A percentile compares a stretch with the other conserved stretches of the same genome.
Evolutionary conservation across 2,888 invertebrate genomes (phyloP).

Genomic region (Latheticus oryzae): DNA sequence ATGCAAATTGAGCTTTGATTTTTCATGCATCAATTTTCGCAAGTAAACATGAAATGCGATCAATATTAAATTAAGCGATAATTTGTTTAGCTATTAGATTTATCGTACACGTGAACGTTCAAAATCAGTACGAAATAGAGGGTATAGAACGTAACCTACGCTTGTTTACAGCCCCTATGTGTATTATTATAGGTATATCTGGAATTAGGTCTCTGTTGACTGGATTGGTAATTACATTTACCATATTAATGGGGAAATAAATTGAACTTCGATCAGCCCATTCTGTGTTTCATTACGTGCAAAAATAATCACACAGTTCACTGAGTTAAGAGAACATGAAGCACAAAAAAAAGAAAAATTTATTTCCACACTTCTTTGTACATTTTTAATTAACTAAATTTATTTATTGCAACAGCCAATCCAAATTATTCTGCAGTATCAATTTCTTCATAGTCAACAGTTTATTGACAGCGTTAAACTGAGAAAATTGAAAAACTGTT

Average conservation of each 20-base stretch:
- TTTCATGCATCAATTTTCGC: slow-evolving; percentile 3
- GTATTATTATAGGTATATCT: slow-evolving; percentile 49
- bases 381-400: neutral
- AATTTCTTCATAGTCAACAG: too few species aligned
- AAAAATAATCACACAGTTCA: slow-evolving; percentile 45
- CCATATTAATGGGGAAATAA: slow-evolving; percentile 60
- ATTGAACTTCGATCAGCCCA: slow-evolving; percentile 57
- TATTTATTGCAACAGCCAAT: too few species aligned
- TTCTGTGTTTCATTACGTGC: slow-evolving; percentile 51
- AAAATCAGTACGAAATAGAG: slow-evolving; percentile 24
- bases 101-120: slow-evolving; percentile 29
- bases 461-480: too few species aligned
- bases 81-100: slow-evolving; percentile 35
- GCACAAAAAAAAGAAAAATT: neutral
- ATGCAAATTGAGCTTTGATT: neutral
- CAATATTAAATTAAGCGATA: slow-evolving; percentile 33
- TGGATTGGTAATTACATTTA: slow-evolving; percentile 56
- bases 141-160: slow-evolving; percentile 18
- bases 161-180: slow-evolving; percentile 46
- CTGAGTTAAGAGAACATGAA: neutral
- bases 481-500: too few species aligned
- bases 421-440: too few species aligned
- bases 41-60: slow-evolving; percentile 21
- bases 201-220: slow-evolving; percentile 49
- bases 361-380: neutral